Evolutionary conservation across 2,888 invertebrate species (phyloP).

Genomic region (Aproaerema taeniolella): DNA sequence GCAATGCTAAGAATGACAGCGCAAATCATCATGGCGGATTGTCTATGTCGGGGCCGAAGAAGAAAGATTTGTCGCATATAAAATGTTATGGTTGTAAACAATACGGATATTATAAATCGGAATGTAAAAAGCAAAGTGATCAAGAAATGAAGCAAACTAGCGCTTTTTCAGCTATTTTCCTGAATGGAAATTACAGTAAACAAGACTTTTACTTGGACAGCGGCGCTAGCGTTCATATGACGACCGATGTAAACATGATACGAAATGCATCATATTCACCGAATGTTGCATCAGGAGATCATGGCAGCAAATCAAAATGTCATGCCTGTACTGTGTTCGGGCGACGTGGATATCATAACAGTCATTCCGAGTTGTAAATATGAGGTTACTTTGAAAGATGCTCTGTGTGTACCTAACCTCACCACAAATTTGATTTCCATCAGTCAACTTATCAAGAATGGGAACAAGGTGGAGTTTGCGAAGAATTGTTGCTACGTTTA

Average conservation of each 20-base stretch:
- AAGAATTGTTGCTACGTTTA: not conserved
- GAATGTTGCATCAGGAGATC: not conserved
- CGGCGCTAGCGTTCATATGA: constrained; percentile 22
- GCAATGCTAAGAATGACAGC: not conserved
- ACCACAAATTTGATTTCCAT: not conserved
- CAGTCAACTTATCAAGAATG: not conserved
- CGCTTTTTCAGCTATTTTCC: not conserved
- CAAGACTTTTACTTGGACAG: constrained; percentile 22
- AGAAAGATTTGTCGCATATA: too few relatives aligned
- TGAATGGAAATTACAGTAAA: constrained; percentile 11
- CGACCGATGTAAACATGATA: constrained; percentile 7
- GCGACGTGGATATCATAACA: not conserved
- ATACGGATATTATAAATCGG: constrained; percentile 22
- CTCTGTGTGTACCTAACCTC: not conserved
- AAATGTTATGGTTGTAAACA: constrained; percentile 26
- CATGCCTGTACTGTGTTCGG: not conserved
- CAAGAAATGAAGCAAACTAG: not conserved
- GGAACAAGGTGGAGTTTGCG: not conserved
- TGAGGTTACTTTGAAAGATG: not conserved
- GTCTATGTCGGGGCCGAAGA: not conserved
- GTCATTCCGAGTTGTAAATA: not conserved
- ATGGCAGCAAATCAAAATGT: not conserved
- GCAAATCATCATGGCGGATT: not conserved
- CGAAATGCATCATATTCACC: not conserved
- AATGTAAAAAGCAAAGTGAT: constrained; percentile 14